Percentiles rank a stretch among this genome's conserved stretches.
Conservation (phyloP, 1,140 invertebrate species). For the Aricia agestis region DNA sequence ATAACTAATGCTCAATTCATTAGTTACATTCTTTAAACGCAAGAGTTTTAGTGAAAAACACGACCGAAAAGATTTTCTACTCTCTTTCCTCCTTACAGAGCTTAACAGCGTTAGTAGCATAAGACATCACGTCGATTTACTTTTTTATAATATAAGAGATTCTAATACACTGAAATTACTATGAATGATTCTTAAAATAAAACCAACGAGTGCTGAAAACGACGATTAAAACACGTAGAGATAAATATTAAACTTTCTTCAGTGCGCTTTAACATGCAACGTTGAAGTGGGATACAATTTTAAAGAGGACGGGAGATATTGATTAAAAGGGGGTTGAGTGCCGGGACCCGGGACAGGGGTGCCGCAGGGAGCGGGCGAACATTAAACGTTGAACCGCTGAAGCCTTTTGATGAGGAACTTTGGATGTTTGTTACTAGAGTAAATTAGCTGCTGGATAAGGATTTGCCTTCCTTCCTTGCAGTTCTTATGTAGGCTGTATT, state of each 20-base stretch:
- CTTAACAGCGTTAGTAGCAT: too few species aligned
- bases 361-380: background rate
- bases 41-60: too few species aligned
- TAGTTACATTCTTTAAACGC: too few species aligned
- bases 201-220: background rate
- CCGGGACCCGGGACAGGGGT: background rate
- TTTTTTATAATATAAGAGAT: too few species aligned
- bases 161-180: too few species aligned
- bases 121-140: too few species aligned
- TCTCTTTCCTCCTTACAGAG: too few species aligned
- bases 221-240: background rate
- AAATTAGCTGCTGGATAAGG: background rate
- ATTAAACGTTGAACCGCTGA: background rate
- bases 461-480: background rate
- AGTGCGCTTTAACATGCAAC: background rate
- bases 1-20: too few species aligned
- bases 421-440: background rate
- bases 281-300: background rate
- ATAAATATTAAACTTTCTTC: background rate
- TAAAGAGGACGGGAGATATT: background rate
- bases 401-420: background rate
- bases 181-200: too few species aligned
- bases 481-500: too few species aligned
- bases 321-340: background rate
- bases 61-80: too few species aligned